phyloP scores from a whole-genome alignment of 2,797 vertebrate species.

The Girardinus metallicus region DNA sequence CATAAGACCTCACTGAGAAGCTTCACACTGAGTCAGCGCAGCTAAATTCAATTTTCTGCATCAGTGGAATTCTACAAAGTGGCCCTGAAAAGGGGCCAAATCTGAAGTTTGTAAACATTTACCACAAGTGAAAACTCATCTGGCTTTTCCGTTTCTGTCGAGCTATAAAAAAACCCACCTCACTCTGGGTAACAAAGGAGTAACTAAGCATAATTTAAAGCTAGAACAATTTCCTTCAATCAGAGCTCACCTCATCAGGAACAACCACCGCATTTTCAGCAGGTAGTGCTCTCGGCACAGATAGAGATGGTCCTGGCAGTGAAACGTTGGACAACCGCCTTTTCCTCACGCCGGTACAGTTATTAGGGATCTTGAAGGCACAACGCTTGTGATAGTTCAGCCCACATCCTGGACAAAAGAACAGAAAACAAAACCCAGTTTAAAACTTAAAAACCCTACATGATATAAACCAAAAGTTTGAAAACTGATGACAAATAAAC shows the following conservation, averaged over 20 bases:
- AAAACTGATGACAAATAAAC: slow-evolving; percentile 20
- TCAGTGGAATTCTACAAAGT: slow-evolving; percentile 57
- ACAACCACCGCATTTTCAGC: slow-evolving; percentile 83
- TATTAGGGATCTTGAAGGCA: slow-evolving; percentile 98
- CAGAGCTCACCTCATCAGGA: slow-evolving; percentile 87
- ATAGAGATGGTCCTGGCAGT: slow-evolving; percentile 89
- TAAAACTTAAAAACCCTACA: slow-evolving; percentile 5
- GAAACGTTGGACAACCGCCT: slow-evolving; percentile 94
- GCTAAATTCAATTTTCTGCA: slow-evolving; percentile 64
- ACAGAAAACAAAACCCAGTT: slow-evolving; percentile 33
- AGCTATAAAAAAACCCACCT: not conserved
- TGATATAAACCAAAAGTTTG: not conserved
- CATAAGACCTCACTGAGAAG: slow-evolving; percentile 48
- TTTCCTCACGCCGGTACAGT: slow-evolving; percentile 94
- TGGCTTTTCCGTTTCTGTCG: slow-evolving; percentile 27
- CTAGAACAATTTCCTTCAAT: not conserved
- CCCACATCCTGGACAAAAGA: slow-evolving; percentile 87
- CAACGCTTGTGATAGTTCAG: slow-evolving; percentile 98
- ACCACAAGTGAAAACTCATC: slow-evolving; percentile 37
- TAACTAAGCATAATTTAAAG: not conserved
- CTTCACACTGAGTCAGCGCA: slow-evolving; percentile 28
- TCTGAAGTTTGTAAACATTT: slow-evolving; percentile 58
- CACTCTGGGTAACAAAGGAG: not conserved
- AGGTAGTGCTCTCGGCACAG: slow-evolving; percentile 86
- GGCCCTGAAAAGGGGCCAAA: slow-evolving; percentile 45